Evolutionary conservation across 2,113 vertebrate species (phyloP), one percentile per base, ranked within the genome.

Genomic region (Panthera tigris): DNA sequence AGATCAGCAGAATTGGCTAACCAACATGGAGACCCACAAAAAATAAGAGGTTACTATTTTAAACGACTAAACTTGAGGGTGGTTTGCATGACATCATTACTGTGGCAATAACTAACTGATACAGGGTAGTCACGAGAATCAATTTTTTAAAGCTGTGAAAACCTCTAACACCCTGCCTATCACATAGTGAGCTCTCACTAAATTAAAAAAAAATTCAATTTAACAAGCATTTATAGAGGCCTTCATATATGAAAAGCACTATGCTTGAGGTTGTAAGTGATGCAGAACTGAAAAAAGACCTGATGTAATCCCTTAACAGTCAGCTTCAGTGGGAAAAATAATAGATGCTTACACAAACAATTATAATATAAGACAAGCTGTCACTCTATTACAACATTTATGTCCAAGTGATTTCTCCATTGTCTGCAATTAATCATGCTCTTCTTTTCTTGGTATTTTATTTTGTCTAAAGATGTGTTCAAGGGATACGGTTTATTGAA

Each of bases 401-500:
- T 76, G 41, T 84, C 94, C 45, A 55, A 74, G n/a, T 61, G 45
- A 29, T 52, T 57, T 91, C 66, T 94, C 41, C 50, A 66, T 31
- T 69, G 5, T 63, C 23, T 88, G 33, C 33, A 66, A 82, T 73
- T 79, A 95, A 65, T 12, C 4, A 9, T 23, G 4, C 31, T 91
- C 50, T 83, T 82, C 48, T 65, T 81, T 94, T 86, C 69, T 85
- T 95, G 55, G 25, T 66, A 41, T 79, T 93, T 94, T 18, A 50
- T 8, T 91, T 94, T 87, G 61, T 50, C 88, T 39, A 33, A 88
- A 96, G 86, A 81, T 91, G n/a, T 81, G 61, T 85, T 68, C 29
- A 73, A 45, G 36, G 57, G 45, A 57, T 78, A 27, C 21, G 45
- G 55, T 57, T 92, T 96, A 29, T 81, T 87, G 50, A 66, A 71